Base-by-base conservation (phyloP, 2,113 vertebrate genomes). In the Philantomba maxwellii region DNA sequence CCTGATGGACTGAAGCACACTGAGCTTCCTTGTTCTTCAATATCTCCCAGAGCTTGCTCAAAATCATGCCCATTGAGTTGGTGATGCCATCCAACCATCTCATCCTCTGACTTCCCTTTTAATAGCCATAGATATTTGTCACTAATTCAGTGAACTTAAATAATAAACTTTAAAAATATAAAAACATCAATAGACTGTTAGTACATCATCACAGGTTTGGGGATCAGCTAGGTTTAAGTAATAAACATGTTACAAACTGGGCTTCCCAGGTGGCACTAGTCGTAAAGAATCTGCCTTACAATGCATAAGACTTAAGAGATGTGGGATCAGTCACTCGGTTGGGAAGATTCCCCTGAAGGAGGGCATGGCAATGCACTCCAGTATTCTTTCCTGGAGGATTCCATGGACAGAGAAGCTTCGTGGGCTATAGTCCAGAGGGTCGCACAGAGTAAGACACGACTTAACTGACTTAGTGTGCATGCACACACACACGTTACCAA, bases 361-460 rank as follows among this genome's bases (percentile, higher is more conserved):
- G 33, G n/a, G 64, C n/a, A 21, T 70, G n/a, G 17, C 17, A 21
- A 21, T n/a, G n/a, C 17, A 21, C 64, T 21, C 17, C 64, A 11
- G 17, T 21, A 36, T 36, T 70, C 17, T 36, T 70, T 36, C 17
- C 64, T 36, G 64, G n/a, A 36, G 64, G 36, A 36, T 70, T 9
- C 1, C 64, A 2, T 21, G 17, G 64, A 11, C 17, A 0, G 0
- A 70, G 64, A 36, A 36, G 2, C n/a, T n/a, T 21, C 17, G 9
- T 36, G 64, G n/a, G n/a, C 64, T 11, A 11, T 17, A 66, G n/a
- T 70, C 64, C 64, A 21, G 17, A 36, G 64, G 64, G 64, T 36
- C 0, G 0, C 4, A 5, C 17, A 70, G 64, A 66, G 33, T 36
- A 10, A 36, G 33, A 66, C 15, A 36, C 1, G 17, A 66, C 64